Conservation (phyloP, 1,140 invertebrate species). For the Ooceraea biroi region DNA sequence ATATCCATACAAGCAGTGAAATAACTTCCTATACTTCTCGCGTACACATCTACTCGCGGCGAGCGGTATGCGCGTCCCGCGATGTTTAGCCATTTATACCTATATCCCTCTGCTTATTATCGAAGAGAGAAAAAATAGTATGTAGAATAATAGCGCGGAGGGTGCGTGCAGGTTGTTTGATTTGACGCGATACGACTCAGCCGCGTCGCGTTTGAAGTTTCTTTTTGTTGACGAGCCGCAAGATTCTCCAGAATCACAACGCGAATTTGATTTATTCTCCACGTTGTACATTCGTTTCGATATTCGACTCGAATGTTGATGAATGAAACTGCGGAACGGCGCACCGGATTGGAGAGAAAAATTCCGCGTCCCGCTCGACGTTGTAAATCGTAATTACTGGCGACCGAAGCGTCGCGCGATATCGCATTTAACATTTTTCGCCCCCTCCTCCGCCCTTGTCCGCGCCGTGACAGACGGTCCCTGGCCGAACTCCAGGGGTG, state of each 20-base stretch:
- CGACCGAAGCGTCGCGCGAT: conserved; percentile 40
- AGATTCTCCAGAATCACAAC: too few species aligned
- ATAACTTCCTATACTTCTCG: conserved; percentile 44
- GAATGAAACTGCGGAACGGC: too few species aligned
- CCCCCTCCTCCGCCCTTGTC: neutral
- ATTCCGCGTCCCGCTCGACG: neutral
- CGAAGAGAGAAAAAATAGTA: neutral
- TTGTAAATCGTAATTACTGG: conserved; percentile 43
- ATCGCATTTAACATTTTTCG: conserved; percentile 63
- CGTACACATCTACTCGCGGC: conserved; percentile 10
- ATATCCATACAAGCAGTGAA: conserved; percentile 42
- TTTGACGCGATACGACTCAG: conserved; percentile 11
- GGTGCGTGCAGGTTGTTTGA: neutral
- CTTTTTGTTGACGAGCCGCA: neutral
- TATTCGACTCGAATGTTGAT: too few species aligned
- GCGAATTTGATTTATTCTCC: neutral
- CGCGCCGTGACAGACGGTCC: conserved; percentile 7
- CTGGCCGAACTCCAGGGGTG: conserved; percentile 69
- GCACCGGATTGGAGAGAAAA: too few species aligned
- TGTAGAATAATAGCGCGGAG: conserved; percentile 9
- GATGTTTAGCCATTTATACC: conserved; percentile 1
- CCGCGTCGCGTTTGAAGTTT: too few species aligned
- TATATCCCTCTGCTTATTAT: conserved; percentile 12
- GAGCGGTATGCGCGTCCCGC: neutral
- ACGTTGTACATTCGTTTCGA: too few species aligned